Conservation (phyloP, 2,888 invertebrate species). For the Drosophila ezoana region DNA sequence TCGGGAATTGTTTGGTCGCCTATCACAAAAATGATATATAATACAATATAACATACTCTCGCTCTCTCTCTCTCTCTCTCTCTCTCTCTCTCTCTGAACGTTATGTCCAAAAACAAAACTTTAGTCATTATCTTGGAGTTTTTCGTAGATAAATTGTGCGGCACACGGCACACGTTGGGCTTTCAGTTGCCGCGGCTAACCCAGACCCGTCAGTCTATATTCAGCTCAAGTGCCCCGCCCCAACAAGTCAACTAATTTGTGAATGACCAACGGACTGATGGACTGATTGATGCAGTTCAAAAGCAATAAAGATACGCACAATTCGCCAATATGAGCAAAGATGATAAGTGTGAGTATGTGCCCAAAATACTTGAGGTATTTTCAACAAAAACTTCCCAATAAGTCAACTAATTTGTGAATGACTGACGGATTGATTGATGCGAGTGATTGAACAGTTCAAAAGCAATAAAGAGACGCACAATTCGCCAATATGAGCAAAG, state of each 20-base stretch:
- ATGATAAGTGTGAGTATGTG: slow-evolving; percentile 82
- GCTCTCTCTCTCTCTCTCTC: slow-evolving; percentile 19
- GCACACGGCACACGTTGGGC: slow-evolving; percentile 24
- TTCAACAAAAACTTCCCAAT: too few species aligned
- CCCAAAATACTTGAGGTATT: too few species aligned
- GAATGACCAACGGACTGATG: background rate
- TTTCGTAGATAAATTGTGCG: slow-evolving; percentile 75
- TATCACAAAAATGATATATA: slow-evolving; percentile 75
- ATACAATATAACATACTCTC: slow-evolving; percentile 60
- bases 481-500: slow-evolving; percentile 80
- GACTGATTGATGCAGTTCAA: slow-evolving; percentile 28
- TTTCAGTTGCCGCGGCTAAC: slow-evolving; percentile 43
- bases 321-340: slow-evolving; percentile 80
- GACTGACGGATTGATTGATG: slow-evolving; percentile 21
- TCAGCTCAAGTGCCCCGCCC: slow-evolving; percentile 9
- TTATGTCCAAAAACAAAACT: slow-evolving; percentile 47
- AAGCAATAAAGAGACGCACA: slow-evolving; percentile 31
- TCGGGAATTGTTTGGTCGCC: slow-evolving; percentile 30
- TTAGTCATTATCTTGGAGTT: slow-evolving; percentile 78
- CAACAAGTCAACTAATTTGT: slow-evolving; percentile 9
- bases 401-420: slow-evolving; percentile 6
- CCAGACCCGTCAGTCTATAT: slow-evolving; percentile 37
- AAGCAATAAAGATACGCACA: slow-evolving; percentile 30
- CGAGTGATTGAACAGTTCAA: too few species aligned
- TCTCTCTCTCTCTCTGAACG: too few species aligned